Base-by-base conservation (phyloP, 2,888 invertebrate genomes). In the Torymus texanus region DNA sequence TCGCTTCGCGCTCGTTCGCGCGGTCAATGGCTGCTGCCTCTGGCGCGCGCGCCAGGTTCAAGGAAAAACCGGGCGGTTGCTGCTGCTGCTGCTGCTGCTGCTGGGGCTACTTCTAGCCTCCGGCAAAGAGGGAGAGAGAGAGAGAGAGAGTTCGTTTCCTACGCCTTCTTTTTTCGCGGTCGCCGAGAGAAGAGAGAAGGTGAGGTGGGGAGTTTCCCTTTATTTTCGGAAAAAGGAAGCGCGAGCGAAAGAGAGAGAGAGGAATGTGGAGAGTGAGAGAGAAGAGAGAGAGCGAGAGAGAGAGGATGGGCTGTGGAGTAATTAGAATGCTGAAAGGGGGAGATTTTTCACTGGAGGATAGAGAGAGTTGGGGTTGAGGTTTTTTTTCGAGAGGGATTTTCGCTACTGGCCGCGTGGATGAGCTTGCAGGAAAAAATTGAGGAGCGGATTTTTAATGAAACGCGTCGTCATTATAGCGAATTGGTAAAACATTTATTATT, bases 1-100 rank as follows among this genome's bases (percentile, higher is more conserved):
- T 41, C 41, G 41, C 29, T 29, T 21, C 21, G 21, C 3, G 41
- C 41, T 29, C 41, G 41, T 8, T 41, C 41, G 41, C 41, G 88
- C 89, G 89, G 89, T 89, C 89, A 89, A 89, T 89, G 89, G 88
- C 89, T 88, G 89, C 87, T 87, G 85, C 41, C 41, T 5, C 41
- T 41, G 41, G 41, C 41, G 41, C 41, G 84, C 87, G 85, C 85
- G 85, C 86, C 88, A 89, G 88, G 88, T 89, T 89, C 89, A 89
- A 89, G 89, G 89, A 89, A 89, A 89, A 87, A 77, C 80, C 79
- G 79, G 79, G 71, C 59, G 58, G 71, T 2, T 21, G 21, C 21
- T 21, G 21, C 21, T 21, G 21, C 21, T 21, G 21, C 21, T 21
- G 88, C 89, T 88, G 89, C 87, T 87, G 85, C 8, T 5, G 41